Evolutionary conservation across 2,888 invertebrate genomes (phyloP), one percentile per base, ranked within the genome.

Genomic region (Thymelicus lineola): DNA sequence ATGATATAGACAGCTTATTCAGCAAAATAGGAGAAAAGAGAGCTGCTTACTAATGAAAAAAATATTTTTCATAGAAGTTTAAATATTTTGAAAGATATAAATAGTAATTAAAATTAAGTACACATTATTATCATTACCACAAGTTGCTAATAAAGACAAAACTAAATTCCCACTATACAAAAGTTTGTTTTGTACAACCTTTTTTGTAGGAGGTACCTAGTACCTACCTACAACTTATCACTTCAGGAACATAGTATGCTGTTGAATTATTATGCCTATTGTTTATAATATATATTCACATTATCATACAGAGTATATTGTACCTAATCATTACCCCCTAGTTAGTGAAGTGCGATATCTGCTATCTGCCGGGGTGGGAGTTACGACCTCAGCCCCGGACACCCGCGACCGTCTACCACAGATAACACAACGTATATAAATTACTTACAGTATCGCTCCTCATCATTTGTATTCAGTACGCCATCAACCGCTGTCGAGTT

Each of bases 351-450:
- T 86, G 85, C 78, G 88, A 89, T 89, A 87, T 79, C 77, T 76
- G 71, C 79, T 90, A 92, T 92, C 91, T 71, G 73, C 71, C 73
- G 75, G 82, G 87, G 87, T 86, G 79, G 76, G 79, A 81, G 80
- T 79, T 80, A 74, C 77, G 88, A 91, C 90, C 90, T 86, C 79
- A 76, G 83, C 82, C 84, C 81, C 78, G 74, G 73, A 79, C 82
- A 79, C 83, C 80, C 80, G 76, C 77, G 78, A 76, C 76, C 78
- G 79, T 89, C 88, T 89, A 77, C 75, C 66, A 36, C 74, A 77
- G 93, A 93, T 93, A 92, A 86, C 80, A 73, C 42, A 75, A 65
- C 77, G 79, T 92, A 93, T 93, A 93, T 93, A 93, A 87, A 91
- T 83, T 82, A 84, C 77, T 76, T 79, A 75, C 77, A 76, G 81